Percentiles rank a stretch among this genome's conserved stretches.
Evolutionary conservation across 2,888 invertebrate species (phyloP).

Genomic region (Drosophila buzzatii): DNA sequence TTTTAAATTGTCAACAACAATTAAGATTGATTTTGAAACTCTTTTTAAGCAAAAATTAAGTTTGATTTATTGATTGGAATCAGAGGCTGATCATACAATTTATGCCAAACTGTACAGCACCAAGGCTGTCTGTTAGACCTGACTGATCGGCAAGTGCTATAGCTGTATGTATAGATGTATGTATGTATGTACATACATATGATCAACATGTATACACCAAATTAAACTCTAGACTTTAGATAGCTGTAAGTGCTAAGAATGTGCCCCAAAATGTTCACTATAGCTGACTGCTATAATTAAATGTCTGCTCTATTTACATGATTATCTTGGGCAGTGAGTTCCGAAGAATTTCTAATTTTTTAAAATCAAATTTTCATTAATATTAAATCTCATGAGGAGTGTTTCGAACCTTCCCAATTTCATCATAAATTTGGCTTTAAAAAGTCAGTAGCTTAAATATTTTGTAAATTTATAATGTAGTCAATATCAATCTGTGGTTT

Average conservation of each 20-base stretch:
- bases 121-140: background rate
- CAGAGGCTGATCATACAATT: too few relatives aligned
- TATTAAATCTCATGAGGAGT: too few relatives aligned
- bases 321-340: too few relatives aligned
- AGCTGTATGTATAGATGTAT: background rate
- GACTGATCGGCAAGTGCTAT: background rate
- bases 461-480: background rate
- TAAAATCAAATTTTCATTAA: too few relatives aligned
- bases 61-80: too few relatives aligned
- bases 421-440: background rate
- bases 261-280: background rate
- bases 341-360: too few relatives aligned
- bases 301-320: too few relatives aligned
- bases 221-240: background rate
- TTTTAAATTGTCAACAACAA: too few relatives aligned
- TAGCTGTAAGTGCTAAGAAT: background rate
- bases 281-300: too few relatives aligned
- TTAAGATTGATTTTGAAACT: too few relatives aligned
- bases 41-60: too few relatives aligned
- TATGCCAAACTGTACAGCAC: background rate
- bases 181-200: background rate
- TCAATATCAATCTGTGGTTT: conserved; percentile 1
- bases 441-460: background rate
- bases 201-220: too few relatives aligned
- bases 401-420: background rate